Base-by-base conservation (phyloP, 2,797 vertebrate genomes). In the Sebastes aleutianus region DNA sequence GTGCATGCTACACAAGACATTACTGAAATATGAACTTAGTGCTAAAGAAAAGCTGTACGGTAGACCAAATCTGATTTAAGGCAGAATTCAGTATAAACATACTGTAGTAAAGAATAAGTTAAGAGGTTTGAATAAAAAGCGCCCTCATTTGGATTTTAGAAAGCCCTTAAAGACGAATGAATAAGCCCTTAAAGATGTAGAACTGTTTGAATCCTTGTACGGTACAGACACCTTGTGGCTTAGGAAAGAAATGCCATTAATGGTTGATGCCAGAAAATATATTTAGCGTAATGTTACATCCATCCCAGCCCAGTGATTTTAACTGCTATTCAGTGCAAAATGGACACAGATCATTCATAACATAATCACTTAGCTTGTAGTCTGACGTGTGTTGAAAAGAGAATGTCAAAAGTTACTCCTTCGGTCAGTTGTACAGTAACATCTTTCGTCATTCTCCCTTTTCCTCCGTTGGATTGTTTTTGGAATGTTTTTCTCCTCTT, bases 311-410 rank as follows among this genome's bases (percentile, higher is more conserved):
- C 89, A 90, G 90, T 89, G 89, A 91, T 74, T 77, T 80, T 75
- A 86, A 90, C 86, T 91, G 91, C 86, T 86, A 61, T 87, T 93
- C 90, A 94, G 92, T 92, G 93, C 93, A 94, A 91, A 59, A 90
- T 88, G 81, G 87, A 92, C 81, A 82, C 69, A 74, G 79, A 70
- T 87, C 79, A 69, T 84, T 88, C 67, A 76, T 63, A 56, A 56
- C 68, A 78, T 80, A 57, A 70, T 74, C 24, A 26, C 85, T 85
- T 80, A 88, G 84, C 87, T 85, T 89, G 75, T 87, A 79, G 82
- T 89, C 81, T 69, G 78, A 90, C 71, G 14, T 64, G 26, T 73
- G 84, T 62, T 79, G 29, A 83, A 80, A 74, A 79, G 56, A 75
- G 54, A 74, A 85, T 63, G 54, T 70, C 63, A 78, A 75, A 70